A percentile compares a stretch with the other conserved stretches of the same genome.
phyloP scores from a whole-genome alignment of 1,140 invertebrate species.

The Pararge aegeria region DNA sequence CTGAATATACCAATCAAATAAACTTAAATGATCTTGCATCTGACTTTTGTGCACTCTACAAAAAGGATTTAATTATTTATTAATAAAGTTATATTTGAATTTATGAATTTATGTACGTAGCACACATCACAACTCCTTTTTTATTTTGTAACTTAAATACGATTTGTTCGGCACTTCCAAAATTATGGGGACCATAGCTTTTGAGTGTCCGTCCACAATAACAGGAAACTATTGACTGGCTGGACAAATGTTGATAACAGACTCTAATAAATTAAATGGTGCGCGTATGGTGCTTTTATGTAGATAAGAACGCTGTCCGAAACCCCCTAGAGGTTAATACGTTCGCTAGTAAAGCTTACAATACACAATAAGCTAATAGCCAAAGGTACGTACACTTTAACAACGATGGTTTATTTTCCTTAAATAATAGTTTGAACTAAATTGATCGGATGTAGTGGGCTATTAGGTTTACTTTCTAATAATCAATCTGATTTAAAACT shows the following conservation, averaged over 20 bases:
- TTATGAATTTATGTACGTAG: too few species aligned
- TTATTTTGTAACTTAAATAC: neutral
- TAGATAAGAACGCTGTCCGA: constrained; percentile 27
- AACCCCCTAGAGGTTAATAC: constrained; percentile 48
- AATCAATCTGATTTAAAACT: too few species aligned
- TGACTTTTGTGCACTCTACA: too few species aligned
- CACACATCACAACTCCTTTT: neutral
- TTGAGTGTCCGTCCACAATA: neutral
- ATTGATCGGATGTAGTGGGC: too few species aligned
- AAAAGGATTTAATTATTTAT: too few species aligned
- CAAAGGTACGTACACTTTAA: too few species aligned
- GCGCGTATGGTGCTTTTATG: constrained; percentile 27
- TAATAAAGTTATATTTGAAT: too few species aligned
- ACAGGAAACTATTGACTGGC: constrained; percentile 51
- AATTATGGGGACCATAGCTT: neutral
- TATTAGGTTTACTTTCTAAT: too few species aligned
- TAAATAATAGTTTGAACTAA: too few species aligned
- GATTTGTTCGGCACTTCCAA: neutral
- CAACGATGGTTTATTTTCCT: too few species aligned
- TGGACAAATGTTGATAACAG: constrained; percentile 44
- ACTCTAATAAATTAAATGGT: constrained; percentile 40
- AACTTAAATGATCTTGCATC: too few species aligned
- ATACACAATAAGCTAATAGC: constrained; percentile 27
- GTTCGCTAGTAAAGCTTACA: constrained; percentile 26
- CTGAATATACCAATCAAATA: too few species aligned